These are phyloP conservation scores for Lasaia peninsularis DNA, from an alignment of 1,140 invertebrate species.

Conservation along the genomic window DNA sequence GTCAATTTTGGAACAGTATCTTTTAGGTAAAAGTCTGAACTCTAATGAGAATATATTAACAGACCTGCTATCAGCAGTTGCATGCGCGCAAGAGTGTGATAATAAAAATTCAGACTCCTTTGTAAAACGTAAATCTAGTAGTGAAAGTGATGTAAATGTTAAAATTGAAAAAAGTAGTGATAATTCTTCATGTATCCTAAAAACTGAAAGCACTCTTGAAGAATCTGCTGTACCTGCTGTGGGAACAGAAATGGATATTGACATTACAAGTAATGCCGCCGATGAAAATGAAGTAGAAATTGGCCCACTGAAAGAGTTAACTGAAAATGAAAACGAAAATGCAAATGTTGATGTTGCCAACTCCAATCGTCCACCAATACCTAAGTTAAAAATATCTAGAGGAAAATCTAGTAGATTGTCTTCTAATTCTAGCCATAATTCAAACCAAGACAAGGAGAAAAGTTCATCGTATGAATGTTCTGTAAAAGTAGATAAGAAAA, in stretches of 20 bases:
- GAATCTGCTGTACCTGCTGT: slow-evolving; percentile 72
- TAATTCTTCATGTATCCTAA: slow-evolving; percentile 39
- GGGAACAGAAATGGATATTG: slow-evolving; percentile 76
- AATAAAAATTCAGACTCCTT: slow-evolving; percentile 62
- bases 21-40: slow-evolving; percentile 64
- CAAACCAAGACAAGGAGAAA: slow-evolving; percentile 35
- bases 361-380: slow-evolving; percentile 63
- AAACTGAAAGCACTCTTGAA: slow-evolving; percentile 65
- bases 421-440: slow-evolving; percentile 56
- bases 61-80: slow-evolving; percentile 79
- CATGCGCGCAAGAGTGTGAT: slow-evolving; percentile 77
- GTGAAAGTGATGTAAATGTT: slow-evolving; percentile 63
- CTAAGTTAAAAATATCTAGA: slow-evolving; percentile 72
- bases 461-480: slow-evolving; percentile 62
- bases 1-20: slow-evolving; percentile 71
- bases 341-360: slow-evolving; percentile 42
- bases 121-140: slow-evolving; percentile 65
- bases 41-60: slow-evolving; percentile 79
- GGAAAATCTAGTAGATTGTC: slow-evolving; percentile 60
- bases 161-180: slow-evolving; percentile 55
- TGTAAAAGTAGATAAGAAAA: slow-evolving; percentile 43
- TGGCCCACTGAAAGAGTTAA: slow-evolving; percentile 64
- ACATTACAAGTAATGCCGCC: slow-evolving; percentile 62
- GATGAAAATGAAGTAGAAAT: slow-evolving; percentile 73
- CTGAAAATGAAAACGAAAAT: slow-evolving; percentile 59